phyloP scores from a whole-genome alignment of 2,888 invertebrate species.

The Pollenia angustigena region DNA sequence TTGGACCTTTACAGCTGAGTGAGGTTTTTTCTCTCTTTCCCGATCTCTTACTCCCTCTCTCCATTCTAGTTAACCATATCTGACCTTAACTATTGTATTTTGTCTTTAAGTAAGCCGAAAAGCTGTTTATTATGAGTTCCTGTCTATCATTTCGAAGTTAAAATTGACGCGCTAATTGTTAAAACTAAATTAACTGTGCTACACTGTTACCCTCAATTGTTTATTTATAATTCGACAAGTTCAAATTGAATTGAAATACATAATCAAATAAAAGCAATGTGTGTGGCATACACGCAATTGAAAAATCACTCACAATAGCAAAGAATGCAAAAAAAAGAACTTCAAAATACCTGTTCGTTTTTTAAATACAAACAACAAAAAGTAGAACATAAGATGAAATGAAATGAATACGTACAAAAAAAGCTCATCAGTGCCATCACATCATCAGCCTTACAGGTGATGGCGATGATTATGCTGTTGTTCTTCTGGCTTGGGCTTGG shows the following conservation, averaged over 20 bases:
- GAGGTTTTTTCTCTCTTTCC: too few species aligned
- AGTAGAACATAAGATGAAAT: slow-evolving; percentile 11
- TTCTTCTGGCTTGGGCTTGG: background rate
- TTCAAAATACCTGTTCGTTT: slow-evolving; percentile 29
- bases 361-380: background rate
- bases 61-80: too few species aligned
- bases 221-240: slow-evolving; percentile 4
- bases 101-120: too few species aligned
- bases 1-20: too few species aligned
- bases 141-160: too few species aligned
- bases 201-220: background rate
- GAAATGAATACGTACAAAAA: slow-evolving; percentile 27
- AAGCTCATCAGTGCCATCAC: slow-evolving; percentile 35
- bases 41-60: too few species aligned
- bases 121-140: too few species aligned
- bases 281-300: slow-evolving; percentile 55
- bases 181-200: background rate
- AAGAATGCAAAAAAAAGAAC: slow-evolving; percentile 9
- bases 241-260: slow-evolving; percentile 49
- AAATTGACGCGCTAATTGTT: too few species aligned
- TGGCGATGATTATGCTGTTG: slow-evolving; percentile 3
- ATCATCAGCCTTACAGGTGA: background rate
- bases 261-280: slow-evolving; percentile 56
- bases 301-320: slow-evolving; percentile 30
- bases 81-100: too few species aligned